Conservation (phyloP, 1,140 invertebrate genomes). For the Steinernema feltiae region DNA sequence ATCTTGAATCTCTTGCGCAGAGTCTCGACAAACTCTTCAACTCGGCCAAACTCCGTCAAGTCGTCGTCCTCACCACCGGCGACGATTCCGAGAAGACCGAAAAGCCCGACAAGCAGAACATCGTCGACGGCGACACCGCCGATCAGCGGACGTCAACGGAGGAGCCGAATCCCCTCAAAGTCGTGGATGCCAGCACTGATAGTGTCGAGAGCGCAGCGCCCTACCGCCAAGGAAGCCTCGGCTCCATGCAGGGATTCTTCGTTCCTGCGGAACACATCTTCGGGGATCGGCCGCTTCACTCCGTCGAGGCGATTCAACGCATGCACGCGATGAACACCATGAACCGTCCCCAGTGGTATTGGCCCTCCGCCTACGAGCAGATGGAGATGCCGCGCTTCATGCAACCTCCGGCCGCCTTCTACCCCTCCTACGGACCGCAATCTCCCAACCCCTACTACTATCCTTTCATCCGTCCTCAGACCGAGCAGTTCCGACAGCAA, state of each 20-base stretch:
- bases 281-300: neutral
- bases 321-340: too few relatives aligned
- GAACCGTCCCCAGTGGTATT: neutral
- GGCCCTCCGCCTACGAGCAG: neutral
- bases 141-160: neutral
- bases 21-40: neutral
- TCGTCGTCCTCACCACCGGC: neutral
- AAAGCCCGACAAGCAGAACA: neutral
- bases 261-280: neutral
- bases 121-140: neutral
- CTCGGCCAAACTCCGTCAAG: neutral
- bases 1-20: neutral
- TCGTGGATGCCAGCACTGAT: neutral
- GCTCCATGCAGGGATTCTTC: neutral
- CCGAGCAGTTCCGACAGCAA: neutral
- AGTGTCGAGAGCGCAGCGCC: neutral
- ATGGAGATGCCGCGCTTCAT: neutral
- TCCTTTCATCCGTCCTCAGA: neutral
- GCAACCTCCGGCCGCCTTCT: neutral
- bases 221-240: conserved; percentile 3
- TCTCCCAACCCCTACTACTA: neutral
- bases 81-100: neutral
- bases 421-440: neutral
- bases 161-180: neutral
- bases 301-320: neutral